Base-by-base conservation (phyloP, 1,140 invertebrate species). In the Aphidius gifuensis region DNA sequence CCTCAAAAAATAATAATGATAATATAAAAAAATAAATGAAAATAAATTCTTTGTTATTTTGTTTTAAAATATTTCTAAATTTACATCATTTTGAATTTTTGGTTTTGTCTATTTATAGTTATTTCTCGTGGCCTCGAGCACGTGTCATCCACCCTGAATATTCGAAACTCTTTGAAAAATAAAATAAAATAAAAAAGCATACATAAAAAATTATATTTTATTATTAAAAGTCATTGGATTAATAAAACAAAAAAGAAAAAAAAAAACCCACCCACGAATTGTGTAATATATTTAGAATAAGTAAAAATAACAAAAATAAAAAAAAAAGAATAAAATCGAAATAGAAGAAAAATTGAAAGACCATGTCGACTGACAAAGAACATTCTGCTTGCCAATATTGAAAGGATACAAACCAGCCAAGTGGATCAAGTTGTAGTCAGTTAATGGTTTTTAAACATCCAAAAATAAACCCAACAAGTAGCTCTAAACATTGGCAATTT, bases 141-240 rank as follows among this genome's bases (percentile, higher is more conserved):
- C 61, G 61, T 63, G 61, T 63, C 61, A 63, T 58, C 61, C 61
- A 63, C 61, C 61, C 56, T 46, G 44, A 21, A 6, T 11, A 9
- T 49, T 49, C 47, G 0, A 44, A 44, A 23, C 38, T 46, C 32
- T 9, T 57, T 43, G 39, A 43, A 43, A 53, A 38, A 32, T 21
- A 9, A 39, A 7, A 7, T 44, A 9, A 32, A 53, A 16, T 53
- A 4, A 53, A 53, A 53, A 4, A 32, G 0, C 1, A 53, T 32
- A 6, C 21, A 53, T 9, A 53, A 32, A 44, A 8, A 44, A 44
- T 44, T 8, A 44, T 44, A 49, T 49, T 49, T 16, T 9, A 49
- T 9, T 49, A 11, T 11, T 21, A 49, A 49, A 49, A 49, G 16
- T 49, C 16, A 16, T 49, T 9, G 21, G 16, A 2, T 11, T 6